Evolutionary conservation across 2,113 vertebrate genomes (phyloP).

Genomic region (Cnemophilus loriae): DNA sequence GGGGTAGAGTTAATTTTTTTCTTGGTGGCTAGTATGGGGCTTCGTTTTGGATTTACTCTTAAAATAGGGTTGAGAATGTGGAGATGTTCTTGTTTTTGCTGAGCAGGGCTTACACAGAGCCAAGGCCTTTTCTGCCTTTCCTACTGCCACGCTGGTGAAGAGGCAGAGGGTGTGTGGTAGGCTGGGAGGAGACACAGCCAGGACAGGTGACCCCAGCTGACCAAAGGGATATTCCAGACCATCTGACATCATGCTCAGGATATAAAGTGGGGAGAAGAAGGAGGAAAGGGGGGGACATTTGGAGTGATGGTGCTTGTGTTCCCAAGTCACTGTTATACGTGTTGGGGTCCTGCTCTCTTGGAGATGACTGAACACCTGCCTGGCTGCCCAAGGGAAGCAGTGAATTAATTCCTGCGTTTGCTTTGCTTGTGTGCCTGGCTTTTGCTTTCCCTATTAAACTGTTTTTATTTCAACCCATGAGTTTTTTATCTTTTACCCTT

Average conservation of each 20-base stretch:
- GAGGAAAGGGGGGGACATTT: neutral
- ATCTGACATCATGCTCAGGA: neutral
- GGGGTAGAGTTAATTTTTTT: neutral
- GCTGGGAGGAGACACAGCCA: neutral
- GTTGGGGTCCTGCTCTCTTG: rapidly evolving
- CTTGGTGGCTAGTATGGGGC: too few relatives aligned
- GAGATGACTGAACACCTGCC: neutral
- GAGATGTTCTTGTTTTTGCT: neutral
- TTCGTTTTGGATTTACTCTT: neutral
- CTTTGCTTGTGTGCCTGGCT: neutral
- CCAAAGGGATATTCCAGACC: neutral
- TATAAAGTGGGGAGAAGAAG: neutral
- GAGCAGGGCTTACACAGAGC: neutral
- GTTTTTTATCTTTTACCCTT: neutral
- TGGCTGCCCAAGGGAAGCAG: neutral
- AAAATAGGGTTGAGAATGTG: neutral
- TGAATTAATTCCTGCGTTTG: neutral
- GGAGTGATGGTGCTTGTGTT: neutral
- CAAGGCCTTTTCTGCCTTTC: neutral
- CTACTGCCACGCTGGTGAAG: neutral
- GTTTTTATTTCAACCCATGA: neutral
- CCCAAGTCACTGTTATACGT: rapidly evolving
- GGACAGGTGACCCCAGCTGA: neutral
- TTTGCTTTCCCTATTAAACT: neutral
- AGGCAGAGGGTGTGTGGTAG: neutral